Evolutionary conservation across 2,797 vertebrate species (phyloP), one percentile per base, ranked within the genome.

Genomic region (Dipus sagitta): DNA sequence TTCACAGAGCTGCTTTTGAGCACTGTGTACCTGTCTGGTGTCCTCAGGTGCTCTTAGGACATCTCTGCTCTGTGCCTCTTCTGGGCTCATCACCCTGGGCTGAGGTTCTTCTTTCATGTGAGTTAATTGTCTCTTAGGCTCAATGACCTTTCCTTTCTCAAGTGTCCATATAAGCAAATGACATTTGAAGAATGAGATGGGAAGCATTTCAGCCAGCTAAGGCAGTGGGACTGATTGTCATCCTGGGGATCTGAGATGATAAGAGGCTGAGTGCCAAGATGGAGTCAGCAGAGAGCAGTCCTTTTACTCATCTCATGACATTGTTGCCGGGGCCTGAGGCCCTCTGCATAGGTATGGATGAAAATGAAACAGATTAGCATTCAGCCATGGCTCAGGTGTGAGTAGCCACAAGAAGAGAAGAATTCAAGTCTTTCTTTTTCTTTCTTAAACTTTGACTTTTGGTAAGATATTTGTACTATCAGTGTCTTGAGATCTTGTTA

Each of bases 261-360:
- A 32, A 4, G 86, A 21, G 23, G 24, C 9, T 9, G 42, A 47
- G 20, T 3, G 11, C 54, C 54, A 1, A 58, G 1, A 8, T 8
- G 0, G 9, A 4, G 13, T 42, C 21, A 2, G 28, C 52, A 17
- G n/a, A 26, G 21, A 10, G 38, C 34, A 12, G 3, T 20, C 54
- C n/a, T 76, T 30, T 64, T 47, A 1, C 0, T 47, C 18, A 9
- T 1, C 8, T 12, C 0, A 0, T 8, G n/a, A 3, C 0, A 10
- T 13, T 1, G 11, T 30, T 47, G 0, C 11, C 24, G 10, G 6
- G 6, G 0, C 14, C 47, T 0, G 12, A 76, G 34, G 13, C 14
- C 9, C 54, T 24, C 13, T 0, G 0, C 26, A 23, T 7, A 1
- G 13, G 60, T 28, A 6, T 12, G 32, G 18, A 26, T 2, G 1